These are phyloP conservation scores for Silurus meridionalis DNA, from an alignment of 2,113 vertebrate genomes.

Conservation along the genomic window DNA sequence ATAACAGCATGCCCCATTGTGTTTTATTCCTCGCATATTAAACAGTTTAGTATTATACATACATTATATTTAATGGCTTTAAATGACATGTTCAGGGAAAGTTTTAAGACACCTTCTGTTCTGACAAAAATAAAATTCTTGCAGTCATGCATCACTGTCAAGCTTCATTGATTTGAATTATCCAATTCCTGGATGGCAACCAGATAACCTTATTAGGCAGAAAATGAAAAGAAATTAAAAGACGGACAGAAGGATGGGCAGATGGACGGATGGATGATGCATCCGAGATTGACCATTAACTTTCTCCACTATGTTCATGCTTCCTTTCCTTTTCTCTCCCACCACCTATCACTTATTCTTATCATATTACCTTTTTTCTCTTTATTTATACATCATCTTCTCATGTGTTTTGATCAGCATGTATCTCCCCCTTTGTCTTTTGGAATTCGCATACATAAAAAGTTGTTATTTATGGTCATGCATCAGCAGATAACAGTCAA, in stretches of 20 bases:
- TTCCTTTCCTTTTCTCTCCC: conserved; percentile 10
- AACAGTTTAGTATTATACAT: background rate
- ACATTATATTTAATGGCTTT: background rate
- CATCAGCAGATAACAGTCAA: conserved; percentile 16
- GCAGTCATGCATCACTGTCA: conserved; percentile 3
- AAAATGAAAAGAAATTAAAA: conserved; percentile 3
- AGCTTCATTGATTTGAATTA: conserved; percentile 26
- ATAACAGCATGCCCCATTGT: background rate
- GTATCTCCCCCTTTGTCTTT: background rate
- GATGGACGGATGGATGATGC: conserved; percentile 14
- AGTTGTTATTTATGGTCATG: conserved; percentile 31
- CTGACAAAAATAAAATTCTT: conserved; percentile 12
- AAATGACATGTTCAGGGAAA: background rate
- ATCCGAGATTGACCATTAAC: conserved; percentile 21
- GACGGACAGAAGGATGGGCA: conserved; percentile 7
- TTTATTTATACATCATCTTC: conserved; percentile 31
- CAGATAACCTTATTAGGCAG: background rate
- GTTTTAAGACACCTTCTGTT: conserved; percentile 2
- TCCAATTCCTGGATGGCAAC: conserved; percentile 18
- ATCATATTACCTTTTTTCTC: background rate
- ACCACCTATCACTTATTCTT: background rate
- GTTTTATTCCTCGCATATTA: background rate
- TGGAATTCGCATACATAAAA: conserved; percentile 30
- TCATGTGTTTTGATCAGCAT: conserved; percentile 49
- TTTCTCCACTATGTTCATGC: conserved; percentile 21